phyloP scores from a whole-genome alignment of 2,888 invertebrate species.

The Eupsilia transversa region DNA sequence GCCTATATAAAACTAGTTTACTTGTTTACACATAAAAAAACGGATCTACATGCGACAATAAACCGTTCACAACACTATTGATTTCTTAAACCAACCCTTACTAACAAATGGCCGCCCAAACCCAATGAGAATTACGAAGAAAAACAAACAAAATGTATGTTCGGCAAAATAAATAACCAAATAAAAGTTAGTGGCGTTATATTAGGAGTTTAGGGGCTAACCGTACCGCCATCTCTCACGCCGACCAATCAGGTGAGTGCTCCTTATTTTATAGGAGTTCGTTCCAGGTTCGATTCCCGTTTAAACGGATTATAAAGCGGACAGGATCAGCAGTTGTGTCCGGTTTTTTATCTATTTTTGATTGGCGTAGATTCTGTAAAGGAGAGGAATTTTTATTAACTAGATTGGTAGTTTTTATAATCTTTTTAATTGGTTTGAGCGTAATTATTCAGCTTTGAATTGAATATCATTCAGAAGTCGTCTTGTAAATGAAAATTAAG shows the following conservation, averaged over 20 bases:
- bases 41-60: background rate
- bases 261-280: conserved; percentile 75
- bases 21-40: background rate
- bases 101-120: conserved; percentile 39
- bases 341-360: conserved; percentile 14
- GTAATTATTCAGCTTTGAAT: conserved; percentile 2
- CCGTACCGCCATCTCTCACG: conserved; percentile 64
- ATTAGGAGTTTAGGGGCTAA: conserved; percentile 52
- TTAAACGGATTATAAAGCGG: conserved; percentile 67
- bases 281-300: conserved; percentile 65
- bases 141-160: conserved; percentile 40
- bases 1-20: background rate
- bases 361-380: conserved; percentile 11
- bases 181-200: conserved; percentile 57
- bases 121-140: conserved; percentile 32
- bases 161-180: conserved; percentile 67
- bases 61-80: conserved; percentile 2
- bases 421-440: conserved; percentile 14
- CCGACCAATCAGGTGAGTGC: conserved; percentile 81
- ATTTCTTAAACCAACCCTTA: conserved; percentile 23
- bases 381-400: conserved; percentile 41
- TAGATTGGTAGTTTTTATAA: conserved; percentile 26
- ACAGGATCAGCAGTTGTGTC: conserved; percentile 28
- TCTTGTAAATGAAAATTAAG: background rate
- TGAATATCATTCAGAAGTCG: background rate